Base-by-base conservation (phyloP, 1,140 invertebrate species). In the Anastatus disparis region DNA sequence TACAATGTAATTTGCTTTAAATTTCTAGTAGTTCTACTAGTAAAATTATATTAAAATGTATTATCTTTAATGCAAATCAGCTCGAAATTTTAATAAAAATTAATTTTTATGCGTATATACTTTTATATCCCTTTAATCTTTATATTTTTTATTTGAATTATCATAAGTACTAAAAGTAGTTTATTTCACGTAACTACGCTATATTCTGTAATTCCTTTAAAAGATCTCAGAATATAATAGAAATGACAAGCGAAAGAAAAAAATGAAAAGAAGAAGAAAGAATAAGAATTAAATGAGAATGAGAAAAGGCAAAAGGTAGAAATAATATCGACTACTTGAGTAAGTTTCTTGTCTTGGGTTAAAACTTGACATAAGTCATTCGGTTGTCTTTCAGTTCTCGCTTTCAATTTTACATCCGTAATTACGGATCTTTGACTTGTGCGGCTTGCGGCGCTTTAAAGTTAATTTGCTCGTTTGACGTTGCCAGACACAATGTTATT, bases 351-450 rank as follows among this genome's bases (percentile, higher is more conserved):
- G 52, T 55, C 58, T 59, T 7, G 22, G 12, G 42, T 12, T n/a
- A 29, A 63, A 48, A 10, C 31, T 26, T 22, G n/a, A 17, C 31
- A n/a, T n/a, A n/a, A n/a, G n/a, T n/a, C n/a, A n/a, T n/a, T 20
- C 46, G 22, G 31, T 38, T 26, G 29, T 38, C 50, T 55, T 44
- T 44, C 52, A 17, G 20, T 13, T 66, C 63, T 55, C 38, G 35
- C 40, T 66, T 55, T 66, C 63, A 66, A 66, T 66, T 66, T 66
- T 66, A 55, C 63, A 66, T 66, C 26, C 50, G 52, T 55, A 66
- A 66, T 66, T 53, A 66, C 31, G 52, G 50, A 66, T 66, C 63
- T 66, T 55, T 66, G 52, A 66, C 63, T 56, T 53, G 9, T 24
- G 31, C 63, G 12, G 31, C 46, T 6, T 26, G 63, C 24, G 26